Evolutionary conservation across 2,888 invertebrate species (phyloP).

Genomic region (Coecobrya sp.): DNA sequence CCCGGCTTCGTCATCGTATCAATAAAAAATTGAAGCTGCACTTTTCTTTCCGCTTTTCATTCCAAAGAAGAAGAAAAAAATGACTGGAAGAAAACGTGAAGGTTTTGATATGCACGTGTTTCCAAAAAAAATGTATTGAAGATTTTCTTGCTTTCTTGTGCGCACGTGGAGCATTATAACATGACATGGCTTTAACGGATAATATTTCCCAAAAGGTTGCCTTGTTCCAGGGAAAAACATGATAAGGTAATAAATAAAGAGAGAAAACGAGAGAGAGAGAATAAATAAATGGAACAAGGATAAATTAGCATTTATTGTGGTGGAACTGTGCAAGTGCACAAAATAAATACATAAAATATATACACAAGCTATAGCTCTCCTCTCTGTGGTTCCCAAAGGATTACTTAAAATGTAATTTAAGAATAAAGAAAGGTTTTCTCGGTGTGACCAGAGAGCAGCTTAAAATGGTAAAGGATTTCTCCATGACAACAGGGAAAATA

Average conservation of each 20-base stretch:
- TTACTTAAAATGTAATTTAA: constrained; percentile 81
- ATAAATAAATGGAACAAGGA: constrained; percentile 46
- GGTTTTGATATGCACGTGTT: not conserved
- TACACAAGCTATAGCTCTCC: constrained; percentile 15
- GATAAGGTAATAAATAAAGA: constrained; percentile 48
- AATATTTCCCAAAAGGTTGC: constrained; percentile 14
- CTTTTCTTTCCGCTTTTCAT: too few species aligned
- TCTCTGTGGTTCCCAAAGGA: constrained; percentile 64
- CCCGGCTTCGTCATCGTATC: constrained; percentile 39
- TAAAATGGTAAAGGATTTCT: too few species aligned
- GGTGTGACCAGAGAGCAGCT: too few species aligned
- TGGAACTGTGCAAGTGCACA: not conserved
- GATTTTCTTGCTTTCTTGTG: not conserved
- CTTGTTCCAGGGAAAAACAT: constrained; percentile 6
- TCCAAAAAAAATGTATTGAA: not conserved
- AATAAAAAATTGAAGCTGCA: constrained; percentile 8
- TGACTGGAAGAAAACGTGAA: not conserved
- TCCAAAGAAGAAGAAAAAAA: not conserved
- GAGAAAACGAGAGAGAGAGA: constrained; percentile 26
- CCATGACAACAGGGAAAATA: constrained; percentile 29
- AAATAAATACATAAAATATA: constrained; percentile 20
- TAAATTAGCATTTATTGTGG: constrained; percentile 45
- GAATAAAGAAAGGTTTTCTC: constrained; percentile 60
- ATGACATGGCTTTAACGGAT: too few species aligned
- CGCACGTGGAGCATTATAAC: too few species aligned